These are phyloP conservation scores for Parazoanthus darwini DNA, from an alignment of 92 coral and sea anemone genomes.

Conservation along the genomic window DNA sequence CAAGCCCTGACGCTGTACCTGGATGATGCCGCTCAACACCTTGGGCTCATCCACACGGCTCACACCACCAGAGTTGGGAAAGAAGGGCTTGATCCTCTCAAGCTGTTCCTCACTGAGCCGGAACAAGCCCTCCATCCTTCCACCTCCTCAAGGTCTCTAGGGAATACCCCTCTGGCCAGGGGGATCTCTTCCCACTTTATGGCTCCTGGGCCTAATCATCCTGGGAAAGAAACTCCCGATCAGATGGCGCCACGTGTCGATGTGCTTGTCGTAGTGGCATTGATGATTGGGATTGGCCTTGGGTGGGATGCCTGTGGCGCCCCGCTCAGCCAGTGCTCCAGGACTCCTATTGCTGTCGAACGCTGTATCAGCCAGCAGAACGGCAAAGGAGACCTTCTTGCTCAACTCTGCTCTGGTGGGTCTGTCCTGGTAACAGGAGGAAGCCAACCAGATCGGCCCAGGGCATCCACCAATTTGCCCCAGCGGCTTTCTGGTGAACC, in stretches of 20 bases:
- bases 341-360: conserved; percentile 9
- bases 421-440: conserved; percentile 10
- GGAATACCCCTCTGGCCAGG: conserved; percentile 11
- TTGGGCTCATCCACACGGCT: no score
- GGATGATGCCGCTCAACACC: no score
- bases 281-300: conserved; percentile 8
- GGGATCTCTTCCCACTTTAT: conserved; percentile 8
- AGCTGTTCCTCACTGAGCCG: no score
- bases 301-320: conserved; percentile 13
- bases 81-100: no score
- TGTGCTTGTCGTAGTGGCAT: conserved; percentile 9
- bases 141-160: neutral
- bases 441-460: conserved; percentile 11
- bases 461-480: conserved; percentile 10
- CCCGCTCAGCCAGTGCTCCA: conserved; percentile 12
- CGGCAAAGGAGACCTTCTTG: conserved; percentile 10
- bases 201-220: conserved; percentile 11
- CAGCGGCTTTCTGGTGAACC: conserved; percentile 16
- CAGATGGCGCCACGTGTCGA: conserved; percentile 11
- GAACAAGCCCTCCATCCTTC: neutral
- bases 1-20: no score
- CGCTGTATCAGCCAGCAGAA: conserved; percentile 10
- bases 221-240: conserved; percentile 9
- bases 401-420: conserved; percentile 11
- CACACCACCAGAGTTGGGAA: no score